phyloP scores from a whole-genome alignment of 2,888 invertebrate genomes.

The Papilio elwesi region DNA sequence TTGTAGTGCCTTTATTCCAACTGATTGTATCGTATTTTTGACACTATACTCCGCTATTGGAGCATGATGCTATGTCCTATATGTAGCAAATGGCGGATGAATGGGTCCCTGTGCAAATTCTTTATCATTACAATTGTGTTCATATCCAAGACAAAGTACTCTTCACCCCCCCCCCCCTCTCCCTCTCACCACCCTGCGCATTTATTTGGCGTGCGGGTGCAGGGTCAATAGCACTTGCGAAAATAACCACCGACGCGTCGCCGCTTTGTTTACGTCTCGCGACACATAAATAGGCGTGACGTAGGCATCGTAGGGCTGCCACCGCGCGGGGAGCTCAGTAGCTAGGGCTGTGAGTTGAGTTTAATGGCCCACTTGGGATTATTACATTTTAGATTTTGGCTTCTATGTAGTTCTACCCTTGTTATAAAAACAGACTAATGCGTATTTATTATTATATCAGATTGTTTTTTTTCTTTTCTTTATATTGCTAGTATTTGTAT shows the following conservation, averaged over 20 bases:
- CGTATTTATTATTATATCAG: no score
- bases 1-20: no score
- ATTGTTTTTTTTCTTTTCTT: no score
- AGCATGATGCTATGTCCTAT: no score
- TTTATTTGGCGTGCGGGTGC: slow-evolving; percentile 27
- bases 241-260: slow-evolving; percentile 41
- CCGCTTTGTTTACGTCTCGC: slow-evolving; percentile 43
- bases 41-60: no score
- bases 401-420: slow-evolving; percentile 9
- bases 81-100: no score
- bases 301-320: slow-evolving; percentile 22
- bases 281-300: slow-evolving; percentile 32
- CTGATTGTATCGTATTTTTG: no score
- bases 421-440: no score
- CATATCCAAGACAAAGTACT: slow-evolving; percentile 7
- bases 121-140: background rate
- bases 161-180: background rate
- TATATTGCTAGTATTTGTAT: no score
- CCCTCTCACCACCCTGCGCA: background rate
- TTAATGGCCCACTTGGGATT: slow-evolving; percentile 6
- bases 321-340: background rate
- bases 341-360: slow-evolving; percentile 16
- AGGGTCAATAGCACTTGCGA: slow-evolving; percentile 46
- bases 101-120: background rate
- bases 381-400: background rate